Base-by-base conservation (phyloP, 2,797 vertebrate species). In the Rhinoraja longicauda region DNA sequence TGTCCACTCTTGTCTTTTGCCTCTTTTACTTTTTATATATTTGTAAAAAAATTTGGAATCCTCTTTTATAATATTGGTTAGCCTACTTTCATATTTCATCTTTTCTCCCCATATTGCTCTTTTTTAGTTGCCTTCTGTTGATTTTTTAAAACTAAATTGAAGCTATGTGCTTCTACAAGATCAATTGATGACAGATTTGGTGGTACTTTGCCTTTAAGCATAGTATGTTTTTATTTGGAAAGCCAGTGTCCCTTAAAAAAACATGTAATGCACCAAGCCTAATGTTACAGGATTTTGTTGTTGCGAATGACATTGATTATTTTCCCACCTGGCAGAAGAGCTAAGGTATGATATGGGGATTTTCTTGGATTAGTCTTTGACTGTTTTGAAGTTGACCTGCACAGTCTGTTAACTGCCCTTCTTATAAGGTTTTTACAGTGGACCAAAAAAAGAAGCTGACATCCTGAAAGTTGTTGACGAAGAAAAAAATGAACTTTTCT, bases 401-500 rank as follows among this genome's bases (percentile, higher is more conserved):
- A 24, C 70, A 92, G 90, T 24, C 29, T 75, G 70, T 75, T 73
- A 92, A n/a, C 39, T 73, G 36, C 39, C 67, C 24, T 29, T 91
- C 36, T 73, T n/a, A 57, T 75, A 57, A n/a, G 29, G 64, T n/a
- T 75, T 73, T 92, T 57, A 53, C 45, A 5, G 70, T 26, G 26
- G 29, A 6, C 12, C 53, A n/a, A 26, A 29, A 90, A 26, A 73
- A 73, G 13, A 53, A 91, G 21, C 90, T 53, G 39, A 26, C 90
- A 91, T 91, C 21, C 39, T 91, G 70, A 73, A 73, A 73, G 64
- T n/a, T 5, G 13, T 21, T 73, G 72, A 75, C 24, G 72, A 92
- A 92, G 90, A 73, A 92, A 92, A 53, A 75, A 53, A 53, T 75
- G 70, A 75, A 92, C 70, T 53, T 59, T 75, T 73, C 39, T 92